These are phyloP conservation scores for Drosophila gunungcola DNA, from an alignment of 1,140 invertebrate genomes.

Conservation along the genomic window DNA sequence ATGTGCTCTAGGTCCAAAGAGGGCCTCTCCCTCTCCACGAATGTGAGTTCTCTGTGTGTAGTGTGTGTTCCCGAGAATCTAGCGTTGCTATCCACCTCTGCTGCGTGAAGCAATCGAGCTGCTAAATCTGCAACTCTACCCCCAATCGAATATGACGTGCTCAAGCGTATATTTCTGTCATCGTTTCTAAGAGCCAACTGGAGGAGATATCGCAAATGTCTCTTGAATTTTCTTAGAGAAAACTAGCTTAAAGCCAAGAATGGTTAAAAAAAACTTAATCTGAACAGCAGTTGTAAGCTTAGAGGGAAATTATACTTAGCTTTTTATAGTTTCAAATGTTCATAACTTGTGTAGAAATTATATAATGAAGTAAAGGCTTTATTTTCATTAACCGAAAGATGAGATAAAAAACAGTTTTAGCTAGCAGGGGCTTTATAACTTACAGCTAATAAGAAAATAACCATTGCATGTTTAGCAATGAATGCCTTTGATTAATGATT, in stretches of 20 bases:
- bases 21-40: background rate
- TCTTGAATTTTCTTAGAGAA: conserved; percentile 15
- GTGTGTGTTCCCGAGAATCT: conserved; percentile 2
- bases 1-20: conserved; percentile 19
- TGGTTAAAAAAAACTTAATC: no score
- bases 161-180: conserved; percentile 24
- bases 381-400: no score
- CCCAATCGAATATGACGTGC: conserved; percentile 48
- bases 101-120: conserved; percentile 20
- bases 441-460: no score
- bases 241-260: conserved; percentile 6
- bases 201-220: conserved; percentile 14
- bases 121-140: conserved; percentile 39
- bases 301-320: no score
- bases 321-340: no score
- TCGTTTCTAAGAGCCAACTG: conserved; percentile 14
- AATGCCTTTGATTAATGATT: no score
- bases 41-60: background rate
- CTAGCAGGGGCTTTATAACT: no score
- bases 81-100: conserved; percentile 43
- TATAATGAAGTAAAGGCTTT: no score
- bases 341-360: no score
- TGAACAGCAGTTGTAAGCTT: no score
- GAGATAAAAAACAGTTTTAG: no score
- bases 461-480: no score